Evolutionary conservation across 2,113 vertebrate genomes (phyloP).

Genomic region (Prunella himalayana): DNA sequence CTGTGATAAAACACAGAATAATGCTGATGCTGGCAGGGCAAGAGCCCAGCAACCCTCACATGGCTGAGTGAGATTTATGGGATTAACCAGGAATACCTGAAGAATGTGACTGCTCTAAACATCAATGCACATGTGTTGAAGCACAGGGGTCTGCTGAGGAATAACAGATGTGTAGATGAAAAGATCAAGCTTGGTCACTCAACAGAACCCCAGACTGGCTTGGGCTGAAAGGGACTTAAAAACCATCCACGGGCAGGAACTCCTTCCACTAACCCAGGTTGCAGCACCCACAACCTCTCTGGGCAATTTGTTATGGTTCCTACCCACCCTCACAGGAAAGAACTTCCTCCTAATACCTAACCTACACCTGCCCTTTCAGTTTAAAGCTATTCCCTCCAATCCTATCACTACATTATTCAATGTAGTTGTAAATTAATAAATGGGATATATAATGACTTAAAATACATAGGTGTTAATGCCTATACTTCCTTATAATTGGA

Average conservation of each 20-base stretch:
- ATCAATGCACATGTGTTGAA: fast-evolving
- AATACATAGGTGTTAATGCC: fast-evolving
- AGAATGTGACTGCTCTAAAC: fast-evolving
- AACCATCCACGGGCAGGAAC: neutral
- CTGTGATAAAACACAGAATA: neutral
- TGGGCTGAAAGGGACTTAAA: neutral
- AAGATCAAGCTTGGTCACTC: neutral
- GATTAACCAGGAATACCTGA: neutral
- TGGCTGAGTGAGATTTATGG: neutral
- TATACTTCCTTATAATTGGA: neutral
- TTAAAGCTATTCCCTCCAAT: neutral
- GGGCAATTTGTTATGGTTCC: neutral
- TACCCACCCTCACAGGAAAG: neutral
- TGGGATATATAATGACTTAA: neutral
- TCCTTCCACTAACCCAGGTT: fast-evolving
- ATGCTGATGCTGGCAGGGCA: neutral
- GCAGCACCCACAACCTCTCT: neutral
- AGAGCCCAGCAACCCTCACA: neutral
- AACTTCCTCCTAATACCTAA: neutral
- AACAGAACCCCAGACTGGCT: neutral
- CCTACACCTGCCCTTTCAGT: neutral
- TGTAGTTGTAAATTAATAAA: neutral
- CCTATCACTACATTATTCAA: neutral
- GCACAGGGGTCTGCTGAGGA: neutral
- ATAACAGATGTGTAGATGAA: fast-evolving